phyloP scores from a whole-genome alignment of 1,140 invertebrate genomes.

The Temnothorax curvispinosus region DNA sequence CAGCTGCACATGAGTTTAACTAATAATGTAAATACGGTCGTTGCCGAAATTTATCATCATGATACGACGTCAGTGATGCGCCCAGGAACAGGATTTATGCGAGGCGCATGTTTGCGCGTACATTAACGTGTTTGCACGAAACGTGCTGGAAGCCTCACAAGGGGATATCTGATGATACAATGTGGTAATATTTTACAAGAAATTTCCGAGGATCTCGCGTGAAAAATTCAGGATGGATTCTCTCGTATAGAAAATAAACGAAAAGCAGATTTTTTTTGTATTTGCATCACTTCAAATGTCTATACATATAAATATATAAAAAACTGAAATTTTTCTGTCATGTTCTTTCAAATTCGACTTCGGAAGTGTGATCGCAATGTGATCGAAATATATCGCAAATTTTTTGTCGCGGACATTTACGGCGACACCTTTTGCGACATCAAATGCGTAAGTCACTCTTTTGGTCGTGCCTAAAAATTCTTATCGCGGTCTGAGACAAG shows the following conservation, averaged over 20 bases:
- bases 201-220: not conserved
- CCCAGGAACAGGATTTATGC: not conserved
- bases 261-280: not conserved
- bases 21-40: conserved; percentile 39
- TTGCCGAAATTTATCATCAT: not conserved
- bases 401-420: not conserved
- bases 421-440: not conserved
- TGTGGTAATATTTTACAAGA: not conserved
- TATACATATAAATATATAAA: not conserved
- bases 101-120: not conserved
- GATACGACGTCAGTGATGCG: not conserved
- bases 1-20: conserved; percentile 24
- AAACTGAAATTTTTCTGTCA: not conserved
- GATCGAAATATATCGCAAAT: not conserved
- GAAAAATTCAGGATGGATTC: not conserved
- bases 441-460: not conserved
- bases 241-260: not conserved
- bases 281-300: not conserved
- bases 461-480: conserved; percentile 58
- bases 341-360: not conserved
- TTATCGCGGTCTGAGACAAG: conserved; percentile 70
- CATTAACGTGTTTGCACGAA: not conserved
- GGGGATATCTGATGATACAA: not conserved
- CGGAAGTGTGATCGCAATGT: not conserved
- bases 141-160: not conserved